Base-by-base conservation (phyloP, 2,797 vertebrate species). In the Sparidentex hasta region DNA sequence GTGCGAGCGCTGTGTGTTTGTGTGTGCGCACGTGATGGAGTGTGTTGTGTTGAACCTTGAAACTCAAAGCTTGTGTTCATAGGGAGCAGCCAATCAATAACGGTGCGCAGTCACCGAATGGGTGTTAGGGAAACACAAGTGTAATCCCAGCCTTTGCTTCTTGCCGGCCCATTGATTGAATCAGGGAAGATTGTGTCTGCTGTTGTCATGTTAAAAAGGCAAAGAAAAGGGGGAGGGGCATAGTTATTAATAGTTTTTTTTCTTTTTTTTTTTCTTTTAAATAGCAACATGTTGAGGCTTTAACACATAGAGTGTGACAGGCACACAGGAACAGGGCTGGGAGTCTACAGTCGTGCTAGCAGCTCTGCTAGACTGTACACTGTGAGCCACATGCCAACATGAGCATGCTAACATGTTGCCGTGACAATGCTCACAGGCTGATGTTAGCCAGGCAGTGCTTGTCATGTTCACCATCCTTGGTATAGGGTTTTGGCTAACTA, bases 51-150 rank as follows among this genome's bases (percentile, higher is more conserved):
- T 62, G 74, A 87, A 82, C 87, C 77, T 77, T 86, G 56, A 84
- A 85, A 79, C 55, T 74, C 38, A 71, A 77, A 85, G 70, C 48
- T 77, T 66, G 55, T 72, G 78, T 86, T 87, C 72, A 62, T 29
- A 63, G 47, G 66, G 52, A 74, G 38, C 54, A 69, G 74, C 38
- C 48, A 59, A 87, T 88, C 84, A 71, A 87, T 88, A 74, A 46
- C 0, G 3, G 43, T 82, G 84, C 78, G 67, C 78, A 78, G 56
- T 76, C 74, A 82, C 83, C 25, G 23, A 63, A 74, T 47, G 27
- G 21, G 41, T 62, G 76, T 70, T 51, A 5, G 48, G 51, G 52
- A 33, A 78, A 77, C 57, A 65, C 77, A 21, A 70, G 76, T 48
- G 70, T 84, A 65, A 82, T 88, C 54, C 84, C 65, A 55, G 57